A percentile compares a stretch with the other conserved stretches of the same genome.
Conservation (phyloP, 2,113 vertebrate species). For the Electrona antarctica region DNA sequence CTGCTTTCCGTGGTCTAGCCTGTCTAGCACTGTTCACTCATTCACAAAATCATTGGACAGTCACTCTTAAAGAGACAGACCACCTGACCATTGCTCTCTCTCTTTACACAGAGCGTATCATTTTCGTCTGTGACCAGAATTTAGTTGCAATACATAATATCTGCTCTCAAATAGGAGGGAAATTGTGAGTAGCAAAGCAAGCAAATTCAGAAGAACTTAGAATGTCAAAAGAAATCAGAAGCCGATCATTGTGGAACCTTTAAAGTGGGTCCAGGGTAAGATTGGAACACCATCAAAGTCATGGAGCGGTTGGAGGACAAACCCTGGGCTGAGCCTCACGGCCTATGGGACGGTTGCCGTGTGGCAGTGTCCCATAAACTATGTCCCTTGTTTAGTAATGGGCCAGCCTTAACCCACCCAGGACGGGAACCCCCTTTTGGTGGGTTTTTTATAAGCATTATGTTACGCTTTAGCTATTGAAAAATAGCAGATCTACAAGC, state of each 20-base stretch:
- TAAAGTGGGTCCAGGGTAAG: conserved; percentile 33
- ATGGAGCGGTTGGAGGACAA: conserved; percentile 56
- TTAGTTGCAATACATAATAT: too few species aligned
- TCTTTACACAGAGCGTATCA: too few species aligned
- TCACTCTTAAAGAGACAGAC: neutral
- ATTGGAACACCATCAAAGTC: conserved; percentile 60
- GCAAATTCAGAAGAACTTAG: too few species aligned
- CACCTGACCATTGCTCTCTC: neutral
- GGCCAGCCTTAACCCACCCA: conserved; percentile 52
- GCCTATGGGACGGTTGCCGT: conserved; percentile 27
- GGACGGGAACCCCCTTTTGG: too few species aligned
- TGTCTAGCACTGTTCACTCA: conserved; percentile 23
- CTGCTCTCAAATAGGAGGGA: neutral
- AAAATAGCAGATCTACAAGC: too few species aligned
- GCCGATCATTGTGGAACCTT: conserved; percentile 2
- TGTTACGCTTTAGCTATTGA: too few species aligned
- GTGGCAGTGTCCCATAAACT: conserved; percentile 65
- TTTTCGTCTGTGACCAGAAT: too few species aligned
- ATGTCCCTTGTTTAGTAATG: conserved; percentile 66
- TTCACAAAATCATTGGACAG: conserved; percentile 10
- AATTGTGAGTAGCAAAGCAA: neutral
- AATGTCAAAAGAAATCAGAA: too few species aligned
- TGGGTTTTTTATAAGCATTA: too few species aligned
- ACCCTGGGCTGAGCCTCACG: conserved; percentile 39
- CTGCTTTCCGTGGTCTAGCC: conserved; percentile 27